phyloP scores from a whole-genome alignment of 2,113 vertebrate genomes.

The Anolis carolinensis region DNA sequence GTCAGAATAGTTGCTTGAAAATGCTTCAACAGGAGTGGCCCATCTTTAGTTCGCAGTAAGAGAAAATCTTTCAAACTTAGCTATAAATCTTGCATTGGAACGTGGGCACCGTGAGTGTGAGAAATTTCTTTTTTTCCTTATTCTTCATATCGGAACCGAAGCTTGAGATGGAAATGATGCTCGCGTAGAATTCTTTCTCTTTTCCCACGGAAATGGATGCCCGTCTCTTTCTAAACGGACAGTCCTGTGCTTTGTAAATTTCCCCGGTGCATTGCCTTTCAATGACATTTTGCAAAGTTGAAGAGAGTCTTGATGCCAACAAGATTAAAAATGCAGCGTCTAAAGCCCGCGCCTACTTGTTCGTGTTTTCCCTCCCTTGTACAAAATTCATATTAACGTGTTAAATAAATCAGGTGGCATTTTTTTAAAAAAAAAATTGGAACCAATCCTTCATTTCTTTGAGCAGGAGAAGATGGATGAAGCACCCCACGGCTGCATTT shows the following conservation, averaged over 20 bases:
- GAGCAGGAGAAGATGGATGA: background rate
- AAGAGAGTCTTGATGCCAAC: slow-evolving; percentile 43
- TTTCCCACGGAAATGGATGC: slow-evolving; percentile 27
- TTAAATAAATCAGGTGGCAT: background rate
- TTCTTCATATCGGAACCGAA: slow-evolving; percentile 16
- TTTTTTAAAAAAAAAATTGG: too few relatives aligned
- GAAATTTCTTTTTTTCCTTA: slow-evolving; percentile 1
- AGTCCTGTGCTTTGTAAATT: slow-evolving; percentile 35
- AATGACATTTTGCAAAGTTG: slow-evolving; percentile 66
- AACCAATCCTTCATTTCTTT: background rate
- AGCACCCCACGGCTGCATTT: background rate
- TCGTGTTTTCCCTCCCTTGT: slow-evolving; percentile 10
- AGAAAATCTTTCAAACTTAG: slow-evolving; percentile 48
- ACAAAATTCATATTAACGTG: background rate
- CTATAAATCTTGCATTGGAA: slow-evolving; percentile 44
- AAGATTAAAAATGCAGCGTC: slow-evolving; percentile 44
- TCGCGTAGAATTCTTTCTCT: background rate
- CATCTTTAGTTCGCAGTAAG: slow-evolving; percentile 39
- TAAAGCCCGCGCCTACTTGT: slow-evolving; percentile 5
- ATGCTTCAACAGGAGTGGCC: slow-evolving; percentile 36
- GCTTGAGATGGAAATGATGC: background rate
- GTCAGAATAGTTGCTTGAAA: slow-evolving; percentile 56
- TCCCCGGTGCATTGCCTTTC: slow-evolving; percentile 46
- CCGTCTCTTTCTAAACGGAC: slow-evolving; percentile 45
- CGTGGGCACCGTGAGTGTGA: background rate